These are phyloP conservation scores for Anadara kagoshimensis DNA, from an alignment of 1,140 invertebrate genomes.

Conservation along the genomic window DNA sequence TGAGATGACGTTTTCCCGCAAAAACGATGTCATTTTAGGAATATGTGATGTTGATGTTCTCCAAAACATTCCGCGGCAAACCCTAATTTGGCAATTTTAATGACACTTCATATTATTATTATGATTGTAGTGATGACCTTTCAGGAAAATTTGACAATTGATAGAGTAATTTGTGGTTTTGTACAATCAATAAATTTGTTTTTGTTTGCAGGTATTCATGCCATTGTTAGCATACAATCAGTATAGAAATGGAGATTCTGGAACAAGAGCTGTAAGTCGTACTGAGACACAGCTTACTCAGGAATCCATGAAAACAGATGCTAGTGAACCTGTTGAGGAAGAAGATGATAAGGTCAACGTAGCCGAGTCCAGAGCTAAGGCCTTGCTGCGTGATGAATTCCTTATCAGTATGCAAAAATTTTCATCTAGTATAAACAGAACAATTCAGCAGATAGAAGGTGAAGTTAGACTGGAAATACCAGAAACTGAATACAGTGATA, in stretches of 20 bases:
- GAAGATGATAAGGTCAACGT: conserved; percentile 54
- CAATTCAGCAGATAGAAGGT: conserved; percentile 74
- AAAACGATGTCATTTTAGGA: no score
- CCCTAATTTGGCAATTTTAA: no score
- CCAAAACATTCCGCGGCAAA: no score
- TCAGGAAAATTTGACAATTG: background rate
- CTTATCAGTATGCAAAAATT: conserved; percentile 75
- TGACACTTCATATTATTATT: no score
- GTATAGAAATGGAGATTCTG: conserved; percentile 58
- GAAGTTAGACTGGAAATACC: conserved; percentile 74
- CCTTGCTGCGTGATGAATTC: conserved; percentile 74
- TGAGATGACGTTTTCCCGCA: no score
- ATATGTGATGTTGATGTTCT: no score
- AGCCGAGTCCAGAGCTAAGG: conserved; percentile 66
- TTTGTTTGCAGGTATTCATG: conserved; percentile 69
- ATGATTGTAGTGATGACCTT: background rate
- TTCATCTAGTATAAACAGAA: conserved; percentile 70
- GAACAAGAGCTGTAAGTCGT: conserved; percentile 47
- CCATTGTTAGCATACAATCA: conserved; percentile 71
- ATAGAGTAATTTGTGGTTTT: background rate
- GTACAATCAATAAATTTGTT: background rate
- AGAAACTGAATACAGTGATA: conserved; percentile 65
- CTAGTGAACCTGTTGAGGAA: conserved; percentile 23
- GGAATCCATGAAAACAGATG: conserved; percentile 27
- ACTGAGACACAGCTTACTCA: conserved; percentile 47